These are phyloP conservation scores for Steatornis caripensis DNA, from an alignment of 2,113 vertebrate genomes.

Conservation along the genomic window DNA sequence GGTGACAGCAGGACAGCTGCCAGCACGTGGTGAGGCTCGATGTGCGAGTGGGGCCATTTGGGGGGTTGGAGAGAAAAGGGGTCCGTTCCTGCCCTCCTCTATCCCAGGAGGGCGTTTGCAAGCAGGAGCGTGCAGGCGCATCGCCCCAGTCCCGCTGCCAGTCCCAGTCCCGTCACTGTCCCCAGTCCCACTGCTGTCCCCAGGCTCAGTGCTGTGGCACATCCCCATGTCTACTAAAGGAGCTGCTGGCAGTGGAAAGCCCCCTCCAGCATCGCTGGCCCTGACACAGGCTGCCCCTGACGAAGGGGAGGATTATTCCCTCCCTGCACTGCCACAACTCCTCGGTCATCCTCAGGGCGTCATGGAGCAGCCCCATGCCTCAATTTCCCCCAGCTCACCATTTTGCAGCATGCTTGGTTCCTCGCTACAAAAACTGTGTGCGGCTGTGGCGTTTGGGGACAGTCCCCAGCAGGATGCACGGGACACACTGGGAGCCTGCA, in stretches of 20 bases:
- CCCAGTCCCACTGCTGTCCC: neutral
- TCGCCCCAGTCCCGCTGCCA: accelerated
- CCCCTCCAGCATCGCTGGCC: neutral
- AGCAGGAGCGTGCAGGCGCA: neutral
- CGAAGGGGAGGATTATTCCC: accelerated
- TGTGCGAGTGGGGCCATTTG: accelerated
- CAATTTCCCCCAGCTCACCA: neutral
- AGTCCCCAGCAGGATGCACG: accelerated
- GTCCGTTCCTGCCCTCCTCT: accelerated
- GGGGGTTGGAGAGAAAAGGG: accelerated
- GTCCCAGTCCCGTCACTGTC: neutral
- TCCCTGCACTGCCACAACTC: accelerated
- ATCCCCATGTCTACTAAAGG: neutral
- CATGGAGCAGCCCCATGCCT: accelerated
- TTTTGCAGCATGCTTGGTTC: accelerated
- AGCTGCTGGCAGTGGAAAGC: neutral
- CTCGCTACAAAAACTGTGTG: accelerated
- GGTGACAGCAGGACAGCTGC: neutral
- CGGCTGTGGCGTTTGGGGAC: accelerated
- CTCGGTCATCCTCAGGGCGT: accelerated
- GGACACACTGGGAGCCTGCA: accelerated
- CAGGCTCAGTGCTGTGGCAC: neutral
- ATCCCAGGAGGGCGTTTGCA: neutral
- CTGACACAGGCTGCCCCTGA: accelerated
- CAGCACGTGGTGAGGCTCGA: accelerated